phyloP scores from a whole-genome alignment of 2,888 invertebrate species.

The Axea sp. region DNA sequence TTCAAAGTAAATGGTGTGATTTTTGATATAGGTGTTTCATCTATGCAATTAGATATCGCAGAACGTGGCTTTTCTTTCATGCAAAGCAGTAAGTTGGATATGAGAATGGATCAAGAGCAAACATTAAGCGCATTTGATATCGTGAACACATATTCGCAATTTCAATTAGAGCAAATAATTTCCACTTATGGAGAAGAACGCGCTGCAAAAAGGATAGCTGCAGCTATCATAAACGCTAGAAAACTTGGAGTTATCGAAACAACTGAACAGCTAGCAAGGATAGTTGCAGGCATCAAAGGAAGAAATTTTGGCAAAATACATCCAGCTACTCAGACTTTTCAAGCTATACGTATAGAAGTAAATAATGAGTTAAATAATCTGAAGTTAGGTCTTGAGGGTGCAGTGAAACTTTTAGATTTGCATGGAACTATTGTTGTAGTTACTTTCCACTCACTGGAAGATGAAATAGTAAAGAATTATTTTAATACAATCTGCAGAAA shows the following conservation, averaged over 20 bases:
- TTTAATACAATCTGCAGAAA: no score
- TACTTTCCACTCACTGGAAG: no score
- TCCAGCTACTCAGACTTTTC: no score
- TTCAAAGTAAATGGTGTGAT: conserved; percentile 5
- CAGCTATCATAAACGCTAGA: conserved; percentile 12
- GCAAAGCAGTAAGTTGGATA: conserved; percentile 23
- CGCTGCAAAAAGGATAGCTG: conserved; percentile 23
- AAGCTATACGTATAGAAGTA: no score
- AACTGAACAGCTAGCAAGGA: conserved; percentile 6
- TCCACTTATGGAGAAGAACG: conserved; percentile 19
- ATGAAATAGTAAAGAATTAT: no score
- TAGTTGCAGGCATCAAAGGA: no score
- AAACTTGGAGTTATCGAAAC: conserved; percentile 8
- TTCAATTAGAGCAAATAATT: conserved; percentile 24
- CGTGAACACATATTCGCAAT: conserved; percentile 6
- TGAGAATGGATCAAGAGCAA: conserved; percentile 33
- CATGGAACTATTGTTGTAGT: no score
- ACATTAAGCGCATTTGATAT: conserved; percentile 15
- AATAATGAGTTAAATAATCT: no score
- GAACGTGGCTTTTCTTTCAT: conserved; percentile 32
- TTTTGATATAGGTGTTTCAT: conserved; percentile 28
- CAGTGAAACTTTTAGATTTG: no score
- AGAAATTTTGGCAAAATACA: no score
- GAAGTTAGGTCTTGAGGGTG: no score
- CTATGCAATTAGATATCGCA: conserved; percentile 31